These are phyloP conservation scores for Bolinopsis microptera DNA, from an alignment of 37 sponge, comb jelly and placozoan genomes.

Conservation along the genomic window DNA sequence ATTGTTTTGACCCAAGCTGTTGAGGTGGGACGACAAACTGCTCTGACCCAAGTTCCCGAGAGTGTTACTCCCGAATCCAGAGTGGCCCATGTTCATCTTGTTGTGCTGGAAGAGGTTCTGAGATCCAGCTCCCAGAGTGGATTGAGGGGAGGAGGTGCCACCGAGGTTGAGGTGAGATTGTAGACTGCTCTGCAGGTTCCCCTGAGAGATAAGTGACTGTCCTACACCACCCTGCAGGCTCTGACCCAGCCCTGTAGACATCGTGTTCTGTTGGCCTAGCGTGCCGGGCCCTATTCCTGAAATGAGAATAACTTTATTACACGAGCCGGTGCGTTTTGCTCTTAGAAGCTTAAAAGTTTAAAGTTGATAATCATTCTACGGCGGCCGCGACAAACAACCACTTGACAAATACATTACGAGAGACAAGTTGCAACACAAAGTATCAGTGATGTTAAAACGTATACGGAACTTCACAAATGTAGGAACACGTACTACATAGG, in stretches of 20 bases:
- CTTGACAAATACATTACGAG: no score
- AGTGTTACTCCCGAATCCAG: neutral
- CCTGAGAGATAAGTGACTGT: neutral
- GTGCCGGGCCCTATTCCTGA: constrained; percentile 12
- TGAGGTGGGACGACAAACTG: neutral
- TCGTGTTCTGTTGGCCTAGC: neutral
- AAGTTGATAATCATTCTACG: no score
- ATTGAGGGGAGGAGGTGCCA: constrained; percentile 3
- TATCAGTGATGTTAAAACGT: no score
- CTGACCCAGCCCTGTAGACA: neutral
- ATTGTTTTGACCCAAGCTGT: neutral
- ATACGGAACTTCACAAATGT: no score
- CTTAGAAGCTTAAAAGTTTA: no score
- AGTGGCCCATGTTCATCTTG: constrained; percentile 16
- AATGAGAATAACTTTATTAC: no score
- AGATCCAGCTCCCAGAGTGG: constrained; percentile 4
- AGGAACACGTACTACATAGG: no score
- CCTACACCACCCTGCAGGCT: neutral
- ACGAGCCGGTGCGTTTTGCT: no score
- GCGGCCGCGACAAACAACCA: no score
- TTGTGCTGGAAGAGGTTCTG: constrained; percentile 33
- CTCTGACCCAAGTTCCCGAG: constrained; percentile 14
- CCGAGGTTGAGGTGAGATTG: neutral
- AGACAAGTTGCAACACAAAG: no score
- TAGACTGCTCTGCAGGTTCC: neutral